Percentiles rank a stretch among this genome's conserved stretches.
Evolutionary conservation across 2,888 invertebrate species (phyloP).

Genomic region (Tenthredo scrophulariae): DNA sequence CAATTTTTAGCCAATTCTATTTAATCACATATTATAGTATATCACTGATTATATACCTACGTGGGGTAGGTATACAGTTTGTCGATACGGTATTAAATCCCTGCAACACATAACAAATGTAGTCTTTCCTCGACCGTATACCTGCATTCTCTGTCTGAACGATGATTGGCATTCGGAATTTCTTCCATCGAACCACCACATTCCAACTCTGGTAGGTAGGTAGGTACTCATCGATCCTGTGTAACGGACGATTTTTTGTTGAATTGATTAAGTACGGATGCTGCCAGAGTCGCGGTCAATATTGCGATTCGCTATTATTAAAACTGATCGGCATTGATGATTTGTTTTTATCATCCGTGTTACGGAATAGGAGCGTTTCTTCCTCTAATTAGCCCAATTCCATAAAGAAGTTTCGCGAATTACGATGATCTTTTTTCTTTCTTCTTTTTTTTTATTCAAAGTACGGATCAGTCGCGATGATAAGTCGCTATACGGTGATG

Average conservation of each 20-base stretch:
- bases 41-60: background rate
- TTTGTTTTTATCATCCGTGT: background rate
- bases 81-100: slow-evolving; percentile 37
- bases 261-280: slow-evolving; percentile 4
- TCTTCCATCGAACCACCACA: slow-evolving; percentile 28
- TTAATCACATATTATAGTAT: no score
- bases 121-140: background rate
- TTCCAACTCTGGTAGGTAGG: slow-evolving; percentile 28
- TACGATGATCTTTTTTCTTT: no score
- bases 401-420: no score
- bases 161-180: slow-evolving; percentile 50
- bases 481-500: background rate
- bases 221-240: slow-evolving; percentile 27
- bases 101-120: slow-evolving; percentile 35
- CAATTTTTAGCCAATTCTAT: background rate
- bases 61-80: background rate
- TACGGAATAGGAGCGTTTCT: no score
- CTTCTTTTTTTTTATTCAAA: no score
- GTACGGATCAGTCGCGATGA: background rate
- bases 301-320: background rate
- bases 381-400: no score
- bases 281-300: background rate
- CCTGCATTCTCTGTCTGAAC: slow-evolving; percentile 22
- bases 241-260: slow-evolving; percentile 41
- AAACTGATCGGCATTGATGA: background rate